Evolutionary conservation across 2,888 invertebrate genomes (phyloP).

Genomic region (Drymonia ruficornis): DNA sequence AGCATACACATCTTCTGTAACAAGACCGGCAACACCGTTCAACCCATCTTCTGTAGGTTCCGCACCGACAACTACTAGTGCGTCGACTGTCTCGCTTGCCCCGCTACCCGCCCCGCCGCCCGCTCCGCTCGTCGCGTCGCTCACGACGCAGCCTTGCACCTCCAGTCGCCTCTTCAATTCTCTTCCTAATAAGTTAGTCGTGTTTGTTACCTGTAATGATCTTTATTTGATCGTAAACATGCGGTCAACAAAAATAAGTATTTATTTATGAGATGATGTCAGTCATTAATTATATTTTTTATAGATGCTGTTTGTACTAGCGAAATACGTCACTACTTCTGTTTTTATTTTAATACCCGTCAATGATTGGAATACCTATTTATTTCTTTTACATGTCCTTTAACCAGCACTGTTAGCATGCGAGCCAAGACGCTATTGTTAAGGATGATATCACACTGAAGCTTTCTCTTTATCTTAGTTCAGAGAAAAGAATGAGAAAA

Average conservation of each 20-base stretch:
- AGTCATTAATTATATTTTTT: too few species aligned
- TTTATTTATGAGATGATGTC: not conserved
- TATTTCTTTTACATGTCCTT: too few species aligned
- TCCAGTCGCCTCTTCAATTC: conserved; percentile 60
- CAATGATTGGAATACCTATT: too few species aligned
- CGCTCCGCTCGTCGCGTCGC: conserved; percentile 8
- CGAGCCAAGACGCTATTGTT: too few species aligned
- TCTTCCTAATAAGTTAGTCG: conserved; percentile 58
- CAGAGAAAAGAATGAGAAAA: too few species aligned
- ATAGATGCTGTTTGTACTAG: too few species aligned
- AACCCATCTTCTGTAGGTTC: conserved; percentile 51
- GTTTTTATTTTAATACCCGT: too few species aligned
- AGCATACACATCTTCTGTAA: conserved; percentile 65
- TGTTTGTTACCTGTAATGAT: conserved; percentile 64
- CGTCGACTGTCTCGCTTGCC: conserved; percentile 54
- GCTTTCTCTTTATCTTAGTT: too few species aligned
- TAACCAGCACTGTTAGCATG: too few species aligned
- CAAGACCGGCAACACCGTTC: conserved; percentile 57
- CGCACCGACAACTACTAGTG: conserved; percentile 68
- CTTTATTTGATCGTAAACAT: conserved; percentile 19
- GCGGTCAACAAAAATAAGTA: not conserved
- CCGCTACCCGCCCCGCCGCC: conserved; percentile 19
- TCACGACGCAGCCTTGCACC: conserved; percentile 59
- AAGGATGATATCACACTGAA: too few species aligned
- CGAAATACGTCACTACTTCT: too few species aligned